Conservation (phyloP, 1,140 invertebrate species). For the Diachasmimorpha longicaudata region DNA sequence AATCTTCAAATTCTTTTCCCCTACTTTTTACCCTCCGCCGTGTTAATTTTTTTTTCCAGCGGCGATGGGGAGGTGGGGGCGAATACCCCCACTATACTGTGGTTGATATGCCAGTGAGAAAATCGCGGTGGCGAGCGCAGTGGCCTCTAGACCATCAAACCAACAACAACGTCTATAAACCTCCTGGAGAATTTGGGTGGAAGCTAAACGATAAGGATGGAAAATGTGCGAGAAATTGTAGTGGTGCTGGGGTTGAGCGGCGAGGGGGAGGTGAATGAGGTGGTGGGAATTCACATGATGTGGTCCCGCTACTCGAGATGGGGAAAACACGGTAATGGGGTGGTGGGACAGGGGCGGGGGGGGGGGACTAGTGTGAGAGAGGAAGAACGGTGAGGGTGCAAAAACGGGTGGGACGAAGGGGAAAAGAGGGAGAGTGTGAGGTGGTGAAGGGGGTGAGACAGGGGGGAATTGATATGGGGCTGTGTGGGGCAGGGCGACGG, state of each 20-base stretch:
- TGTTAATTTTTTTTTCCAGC: background rate
- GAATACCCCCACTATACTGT: slow-evolving; percentile 44
- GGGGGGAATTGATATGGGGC: slow-evolving; percentile 51
- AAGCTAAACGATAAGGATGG: background rate
- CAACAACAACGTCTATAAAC: slow-evolving; percentile 47
- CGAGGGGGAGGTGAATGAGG: background rate
- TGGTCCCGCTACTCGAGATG: background rate
- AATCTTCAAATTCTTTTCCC: background rate
- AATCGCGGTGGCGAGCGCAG: slow-evolving; percentile 56
- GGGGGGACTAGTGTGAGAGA: slow-evolving; percentile 16
- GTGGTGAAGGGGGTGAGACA: slow-evolving; percentile 31
- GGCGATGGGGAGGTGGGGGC: background rate
- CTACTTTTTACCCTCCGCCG: background rate
- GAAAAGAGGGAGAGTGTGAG: slow-evolving; percentile 23
- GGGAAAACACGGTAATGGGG: slow-evolving; percentile 21
- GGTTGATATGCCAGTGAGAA: slow-evolving; percentile 48
- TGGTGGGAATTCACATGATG: background rate
- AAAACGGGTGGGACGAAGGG: background rate
- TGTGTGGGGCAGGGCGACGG: slow-evolving; percentile 51
- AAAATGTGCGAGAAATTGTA: background rate
- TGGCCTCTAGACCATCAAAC: slow-evolving; percentile 61
- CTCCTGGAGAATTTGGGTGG: background rate
- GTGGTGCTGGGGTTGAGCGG: background rate
- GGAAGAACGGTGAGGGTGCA: background rate
- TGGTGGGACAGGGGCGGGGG: too few relatives aligned